A percentile compares a stretch with the other conserved stretches of the same genome.
phyloP scores from a whole-genome alignment of 2,888 invertebrate genomes.

The Leptopilina myrica region DNA sequence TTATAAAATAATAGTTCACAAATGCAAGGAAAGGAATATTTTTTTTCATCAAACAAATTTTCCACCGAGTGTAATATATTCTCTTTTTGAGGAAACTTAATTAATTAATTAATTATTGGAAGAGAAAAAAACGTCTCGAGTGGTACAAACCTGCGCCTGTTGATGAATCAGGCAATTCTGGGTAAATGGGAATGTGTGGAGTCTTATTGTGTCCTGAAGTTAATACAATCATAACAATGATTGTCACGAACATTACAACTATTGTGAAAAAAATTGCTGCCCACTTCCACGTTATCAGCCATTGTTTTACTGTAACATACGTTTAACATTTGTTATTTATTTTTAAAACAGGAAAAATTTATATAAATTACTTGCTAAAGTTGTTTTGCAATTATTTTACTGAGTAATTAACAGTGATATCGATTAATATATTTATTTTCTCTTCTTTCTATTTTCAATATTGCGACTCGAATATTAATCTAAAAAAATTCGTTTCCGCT shows the following conservation, averaged over 20 bases:
- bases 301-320: constrained; percentile 62
- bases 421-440: no score
- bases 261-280: constrained; percentile 60
- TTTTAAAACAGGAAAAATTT: constrained; percentile 22
- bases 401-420: no score
- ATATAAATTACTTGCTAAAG: not conserved
- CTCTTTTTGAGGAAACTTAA: not conserved
- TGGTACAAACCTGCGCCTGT: constrained; percentile 1
- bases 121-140: not conserved
- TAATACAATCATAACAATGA: constrained; percentile 58
- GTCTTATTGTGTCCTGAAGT: constrained; percentile 50
- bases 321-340: not conserved
- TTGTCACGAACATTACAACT: constrained; percentile 59
- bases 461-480: no score
- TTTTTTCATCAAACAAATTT: no score
- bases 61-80: no score
- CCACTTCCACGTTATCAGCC: constrained; percentile 66
- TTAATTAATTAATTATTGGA: not conserved
- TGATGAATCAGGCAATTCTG: constrained; percentile 57
- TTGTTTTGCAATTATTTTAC: not conserved
- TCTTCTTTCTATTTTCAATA: no score
- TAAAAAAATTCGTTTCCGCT: no score
- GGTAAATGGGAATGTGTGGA: constrained; percentile 46
- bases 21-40: no score
- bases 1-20: no score